Evolutionary conservation across 2,797 vertebrate species (phyloP).

Genomic region (Chaetophractus vellerosus): DNA sequence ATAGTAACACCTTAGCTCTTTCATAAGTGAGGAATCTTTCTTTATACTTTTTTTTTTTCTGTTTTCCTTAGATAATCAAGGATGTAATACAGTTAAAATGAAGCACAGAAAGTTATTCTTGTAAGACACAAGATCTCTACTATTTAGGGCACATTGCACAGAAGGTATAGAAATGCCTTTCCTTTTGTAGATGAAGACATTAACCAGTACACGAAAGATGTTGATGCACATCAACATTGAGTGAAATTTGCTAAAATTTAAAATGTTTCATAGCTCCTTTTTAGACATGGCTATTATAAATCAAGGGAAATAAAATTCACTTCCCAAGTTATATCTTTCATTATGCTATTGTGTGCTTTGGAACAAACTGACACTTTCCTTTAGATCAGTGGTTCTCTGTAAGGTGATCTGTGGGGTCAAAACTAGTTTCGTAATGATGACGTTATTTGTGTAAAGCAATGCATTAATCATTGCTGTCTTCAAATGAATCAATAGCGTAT

Average conservation of each 20-base stretch:
- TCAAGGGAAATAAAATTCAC: slow-evolving; percentile 14
- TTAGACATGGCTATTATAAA: slow-evolving; percentile 31
- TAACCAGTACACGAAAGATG: not conserved
- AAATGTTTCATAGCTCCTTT: slow-evolving; percentile 26
- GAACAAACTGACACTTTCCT: not conserved
- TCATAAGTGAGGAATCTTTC: not conserved
- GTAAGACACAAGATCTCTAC: not conserved
- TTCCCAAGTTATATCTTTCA: slow-evolving; percentile 16
- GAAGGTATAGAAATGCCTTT: not conserved
- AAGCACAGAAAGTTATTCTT: slow-evolving; percentile 15
- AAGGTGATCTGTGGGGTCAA: not conserved
- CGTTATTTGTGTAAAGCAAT: slow-evolving; percentile 2
- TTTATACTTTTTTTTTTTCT: not conserved
- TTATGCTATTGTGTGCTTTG: slow-evolving; percentile 16
- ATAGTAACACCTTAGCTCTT: not conserved
- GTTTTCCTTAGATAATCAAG: slow-evolving; percentile 15
- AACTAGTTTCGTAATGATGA: not conserved
- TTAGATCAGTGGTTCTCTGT: not conserved
- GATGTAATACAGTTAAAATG: slow-evolving; percentile 16
- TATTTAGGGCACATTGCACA: not conserved
- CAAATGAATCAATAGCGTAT: not conserved
- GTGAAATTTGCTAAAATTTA: slow-evolving; percentile 57
- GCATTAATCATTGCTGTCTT: not conserved
- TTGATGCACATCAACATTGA: not conserved
- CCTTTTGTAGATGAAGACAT: slow-evolving; percentile 21